phyloP scores from a whole-genome alignment of 2,113 vertebrate species.

The Cyanoderma ruficeps region DNA sequence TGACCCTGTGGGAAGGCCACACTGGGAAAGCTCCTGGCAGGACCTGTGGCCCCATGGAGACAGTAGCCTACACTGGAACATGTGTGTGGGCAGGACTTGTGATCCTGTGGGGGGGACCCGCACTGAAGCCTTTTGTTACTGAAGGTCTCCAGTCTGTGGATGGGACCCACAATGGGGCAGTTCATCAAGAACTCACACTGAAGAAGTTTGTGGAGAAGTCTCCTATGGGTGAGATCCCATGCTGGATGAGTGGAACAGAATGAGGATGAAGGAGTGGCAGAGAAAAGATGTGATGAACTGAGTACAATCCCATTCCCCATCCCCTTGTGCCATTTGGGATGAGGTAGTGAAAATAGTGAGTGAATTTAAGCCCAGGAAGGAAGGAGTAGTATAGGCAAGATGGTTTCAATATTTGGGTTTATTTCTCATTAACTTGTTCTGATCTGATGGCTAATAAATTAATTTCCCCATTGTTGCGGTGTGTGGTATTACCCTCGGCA shows the following conservation, averaged over 20 bases:
- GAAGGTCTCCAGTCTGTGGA: too few relatives aligned
- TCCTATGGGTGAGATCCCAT: accelerated
- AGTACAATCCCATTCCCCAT: accelerated
- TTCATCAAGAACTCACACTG: accelerated
- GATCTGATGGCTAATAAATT: neutral
- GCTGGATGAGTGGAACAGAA: neutral
- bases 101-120: accelerated
- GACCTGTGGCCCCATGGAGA: neutral
- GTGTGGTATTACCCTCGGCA: too few relatives aligned
- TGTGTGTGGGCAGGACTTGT: neutral
- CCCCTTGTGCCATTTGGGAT: accelerated
- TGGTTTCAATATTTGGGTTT: neutral
- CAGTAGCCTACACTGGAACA: accelerated
- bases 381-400: accelerated
- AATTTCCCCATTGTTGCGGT: too few relatives aligned
- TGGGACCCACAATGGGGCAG: neutral
- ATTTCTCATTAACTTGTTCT: neutral
- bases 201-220: neutral
- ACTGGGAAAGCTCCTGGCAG: neutral
- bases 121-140: neutral
- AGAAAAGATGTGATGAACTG: neutral
- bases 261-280: accelerated
- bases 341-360: neutral
- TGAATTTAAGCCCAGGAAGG: neutral
- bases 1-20: too few relatives aligned